Evolutionary conservation across 2,888 invertebrate species (phyloP).

Genomic region (Platerodrilus igneus): DNA sequence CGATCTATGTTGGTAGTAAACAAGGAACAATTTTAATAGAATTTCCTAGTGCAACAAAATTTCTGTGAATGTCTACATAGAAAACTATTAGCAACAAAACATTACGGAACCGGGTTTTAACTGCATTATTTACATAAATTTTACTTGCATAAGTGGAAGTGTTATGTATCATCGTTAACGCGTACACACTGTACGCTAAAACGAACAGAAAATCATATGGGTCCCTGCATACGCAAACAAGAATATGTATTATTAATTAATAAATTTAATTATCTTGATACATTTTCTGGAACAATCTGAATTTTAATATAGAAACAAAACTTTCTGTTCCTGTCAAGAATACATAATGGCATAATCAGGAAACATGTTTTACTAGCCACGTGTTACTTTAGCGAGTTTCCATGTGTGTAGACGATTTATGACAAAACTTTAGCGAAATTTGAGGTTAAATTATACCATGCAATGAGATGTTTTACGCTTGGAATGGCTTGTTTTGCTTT

Average conservation of each 20-base stretch:
- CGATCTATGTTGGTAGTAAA: too few species aligned
- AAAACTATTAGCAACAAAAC: too few species aligned
- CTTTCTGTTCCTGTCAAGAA: too few species aligned
- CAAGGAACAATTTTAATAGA: too few species aligned
- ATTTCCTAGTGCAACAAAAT: too few species aligned
- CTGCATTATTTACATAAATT: conserved; percentile 14
- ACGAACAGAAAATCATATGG: conserved; percentile 11
- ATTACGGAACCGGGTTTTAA: conserved; percentile 5
- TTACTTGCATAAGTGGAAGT: conserved; percentile 11
- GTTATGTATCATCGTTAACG: conserved; percentile 12
- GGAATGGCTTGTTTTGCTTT: conserved; percentile 28
- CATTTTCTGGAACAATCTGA: too few species aligned
- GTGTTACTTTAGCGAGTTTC: too few species aligned
- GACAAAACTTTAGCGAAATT: conserved; percentile 33
- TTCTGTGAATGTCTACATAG: too few species aligned
- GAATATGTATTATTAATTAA: conserved; percentile 10
- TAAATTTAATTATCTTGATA: too few species aligned
- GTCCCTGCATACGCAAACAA: neutral
- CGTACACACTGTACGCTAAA: conserved; percentile 9
- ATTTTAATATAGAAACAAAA: too few species aligned
- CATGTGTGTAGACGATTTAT: conserved; percentile 35
- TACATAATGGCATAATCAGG: too few species aligned
- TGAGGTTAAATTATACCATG: conserved; percentile 32
- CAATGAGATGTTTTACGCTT: conserved; percentile 28
- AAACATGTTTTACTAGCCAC: too few species aligned